Percentiles rank a stretch among this genome's conserved stretches.
phyloP scores from a whole-genome alignment of 2,888 invertebrate genomes.

The Oscheius sp. region DNA sequence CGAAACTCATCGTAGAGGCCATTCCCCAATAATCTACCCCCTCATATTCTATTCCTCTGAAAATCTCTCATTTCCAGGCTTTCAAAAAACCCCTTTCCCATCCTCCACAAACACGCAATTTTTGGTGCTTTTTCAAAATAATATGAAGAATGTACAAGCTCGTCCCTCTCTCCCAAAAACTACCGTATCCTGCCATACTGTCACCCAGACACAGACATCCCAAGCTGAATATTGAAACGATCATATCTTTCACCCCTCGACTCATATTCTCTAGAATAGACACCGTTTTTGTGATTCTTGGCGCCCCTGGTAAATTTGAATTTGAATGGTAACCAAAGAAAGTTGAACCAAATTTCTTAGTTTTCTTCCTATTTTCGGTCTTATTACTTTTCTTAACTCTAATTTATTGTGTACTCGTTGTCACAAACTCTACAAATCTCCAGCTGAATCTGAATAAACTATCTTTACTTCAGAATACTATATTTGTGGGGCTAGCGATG shows the following conservation, averaged over 20 bases:
- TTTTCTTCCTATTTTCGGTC: neutral
- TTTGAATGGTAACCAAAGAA: slow-evolving; percentile 2
- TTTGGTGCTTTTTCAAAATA: neutral
- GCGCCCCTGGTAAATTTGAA: neutral
- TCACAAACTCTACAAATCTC: no score
- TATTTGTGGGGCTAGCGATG: no score
- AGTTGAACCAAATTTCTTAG: neutral
- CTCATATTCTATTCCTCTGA: neutral
- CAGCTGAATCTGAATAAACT: slow-evolving; percentile 1
- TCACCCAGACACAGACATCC: slow-evolving; percentile 5
- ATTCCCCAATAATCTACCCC: slow-evolving; percentile 43
- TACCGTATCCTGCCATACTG: neutral
- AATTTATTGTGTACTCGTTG: no score
- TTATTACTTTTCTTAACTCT: no score
- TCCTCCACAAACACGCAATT: no score
- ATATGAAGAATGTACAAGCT: slow-evolving; percentile 1
- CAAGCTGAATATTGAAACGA: slow-evolving; percentile 10
- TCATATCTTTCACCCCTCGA: neutral
- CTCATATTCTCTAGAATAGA: neutral
- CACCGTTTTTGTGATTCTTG: neutral
- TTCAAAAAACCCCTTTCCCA: neutral
- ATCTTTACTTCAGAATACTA: neutral
- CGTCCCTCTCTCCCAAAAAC: neutral
- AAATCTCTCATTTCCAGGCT: slow-evolving; percentile 20
- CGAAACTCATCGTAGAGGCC: slow-evolving; percentile 63